phyloP scores from a whole-genome alignment of 2,797 vertebrate genomes.

The Premnoplex brunnescens region DNA sequence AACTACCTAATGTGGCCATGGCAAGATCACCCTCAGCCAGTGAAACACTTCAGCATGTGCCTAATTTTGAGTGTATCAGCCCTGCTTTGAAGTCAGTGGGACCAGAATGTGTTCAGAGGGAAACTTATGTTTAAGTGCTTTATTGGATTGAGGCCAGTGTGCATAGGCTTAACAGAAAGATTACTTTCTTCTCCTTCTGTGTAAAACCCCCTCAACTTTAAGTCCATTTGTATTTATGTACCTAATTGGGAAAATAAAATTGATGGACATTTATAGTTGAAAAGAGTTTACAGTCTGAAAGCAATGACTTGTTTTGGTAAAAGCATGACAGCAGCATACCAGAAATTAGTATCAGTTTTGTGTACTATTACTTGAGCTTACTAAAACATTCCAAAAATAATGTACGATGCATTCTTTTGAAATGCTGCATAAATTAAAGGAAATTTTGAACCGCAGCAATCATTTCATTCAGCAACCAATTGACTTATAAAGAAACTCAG shows the following conservation, averaged over 20 bases:
- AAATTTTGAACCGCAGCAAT: constrained; percentile 25
- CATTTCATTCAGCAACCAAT: neutral
- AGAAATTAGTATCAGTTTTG: neutral
- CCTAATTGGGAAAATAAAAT: neutral
- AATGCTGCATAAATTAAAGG: neutral
- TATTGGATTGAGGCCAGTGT: neutral
- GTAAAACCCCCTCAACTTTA: neutral
- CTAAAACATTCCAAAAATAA: constrained; percentile 26
- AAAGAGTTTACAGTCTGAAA: neutral
- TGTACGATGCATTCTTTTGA: neutral
- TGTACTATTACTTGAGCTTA: neutral
- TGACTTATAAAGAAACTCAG: constrained; percentile 32
- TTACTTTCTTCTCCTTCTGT: neutral
- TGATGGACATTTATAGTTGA: constrained; percentile 1
- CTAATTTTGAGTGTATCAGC: neutral
- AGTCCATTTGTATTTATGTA: neutral
- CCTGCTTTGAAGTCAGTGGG: neutral
- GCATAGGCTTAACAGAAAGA: neutral
- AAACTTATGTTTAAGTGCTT: constrained; percentile 21
- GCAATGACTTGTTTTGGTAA: neutral
- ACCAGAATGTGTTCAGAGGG: neutral
- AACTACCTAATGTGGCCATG: neutral
- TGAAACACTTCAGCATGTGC: neutral
- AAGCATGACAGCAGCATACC: constrained; percentile 17
- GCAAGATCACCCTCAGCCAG: neutral